Percentiles rank a stretch among this genome's conserved stretches.
phyloP scores from a whole-genome alignment of 2,797 vertebrate species.

The Pteronotus mesoamericanus region DNA sequence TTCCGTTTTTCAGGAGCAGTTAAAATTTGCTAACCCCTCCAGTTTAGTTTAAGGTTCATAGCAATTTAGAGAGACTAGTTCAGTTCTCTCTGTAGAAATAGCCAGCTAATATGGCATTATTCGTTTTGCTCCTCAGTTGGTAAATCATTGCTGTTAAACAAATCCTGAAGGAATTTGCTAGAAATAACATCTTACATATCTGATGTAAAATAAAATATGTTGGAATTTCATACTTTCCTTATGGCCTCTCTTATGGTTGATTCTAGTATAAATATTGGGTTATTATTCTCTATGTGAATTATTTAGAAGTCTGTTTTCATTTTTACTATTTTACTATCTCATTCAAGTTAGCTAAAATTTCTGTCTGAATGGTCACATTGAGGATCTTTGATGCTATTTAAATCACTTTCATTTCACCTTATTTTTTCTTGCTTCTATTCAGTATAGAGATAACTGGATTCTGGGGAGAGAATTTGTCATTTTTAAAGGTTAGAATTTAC shows the following conservation, averaged over 20 bases:
- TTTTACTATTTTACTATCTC: constrained; percentile 4
- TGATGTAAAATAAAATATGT: background rate
- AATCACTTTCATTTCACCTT: background rate
- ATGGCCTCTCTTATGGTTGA: constrained; percentile 1
- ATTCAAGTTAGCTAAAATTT: background rate
- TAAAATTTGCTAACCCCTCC: background rate
- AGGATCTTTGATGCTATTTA: background rate
- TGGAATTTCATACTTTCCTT: background rate
- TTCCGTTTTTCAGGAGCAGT: background rate
- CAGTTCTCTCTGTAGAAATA: background rate
- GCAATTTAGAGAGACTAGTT: background rate
- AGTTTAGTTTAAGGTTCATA: background rate
- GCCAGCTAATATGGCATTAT: background rate
- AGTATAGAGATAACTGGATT: background rate
- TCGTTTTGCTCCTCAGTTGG: background rate
- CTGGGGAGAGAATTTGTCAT: background rate
- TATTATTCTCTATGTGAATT: constrained; percentile 18
- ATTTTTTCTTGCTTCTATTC: background rate
- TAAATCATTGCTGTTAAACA: background rate
- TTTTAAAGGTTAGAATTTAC: background rate
- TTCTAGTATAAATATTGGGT: background rate
- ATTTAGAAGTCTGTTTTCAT: background rate
- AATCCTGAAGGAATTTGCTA: constrained; percentile 9
- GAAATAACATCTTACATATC: constrained; percentile 25
- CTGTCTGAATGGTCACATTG: background rate